These are phyloP conservation scores for Melanchra persicariae DNA, from an alignment of 2,888 invertebrate species.

Conservation along the genomic window DNA sequence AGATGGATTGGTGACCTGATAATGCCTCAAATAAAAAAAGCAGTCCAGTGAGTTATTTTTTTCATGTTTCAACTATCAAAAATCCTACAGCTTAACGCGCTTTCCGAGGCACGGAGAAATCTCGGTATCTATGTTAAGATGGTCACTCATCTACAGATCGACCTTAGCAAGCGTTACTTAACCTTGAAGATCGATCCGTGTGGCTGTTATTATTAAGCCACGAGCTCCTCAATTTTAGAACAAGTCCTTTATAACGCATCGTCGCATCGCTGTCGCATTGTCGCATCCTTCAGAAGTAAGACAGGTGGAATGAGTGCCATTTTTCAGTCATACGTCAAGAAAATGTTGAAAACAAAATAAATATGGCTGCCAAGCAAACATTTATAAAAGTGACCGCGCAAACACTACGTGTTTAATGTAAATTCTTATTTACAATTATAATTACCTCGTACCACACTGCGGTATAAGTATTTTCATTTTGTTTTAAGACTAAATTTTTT, in stretches of 20 bases:
- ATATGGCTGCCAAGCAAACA: slow-evolving; percentile 8
- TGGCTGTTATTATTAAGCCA: too few relatives aligned
- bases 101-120: neutral
- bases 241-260: neutral
- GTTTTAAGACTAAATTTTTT: slow-evolving; percentile 1
- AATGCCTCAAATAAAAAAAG: too few relatives aligned
- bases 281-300: neutral
- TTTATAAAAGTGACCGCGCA: slow-evolving; percentile 3
- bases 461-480: slow-evolving; percentile 19
- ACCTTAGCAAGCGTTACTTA: too few relatives aligned
- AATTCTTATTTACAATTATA: slow-evolving; percentile 47
- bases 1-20: neutral
- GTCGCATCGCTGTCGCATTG: neutral
- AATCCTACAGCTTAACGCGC: too few relatives aligned
- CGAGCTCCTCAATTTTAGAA: too few relatives aligned
- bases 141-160: too few relatives aligned
- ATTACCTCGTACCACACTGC: slow-evolving; percentile 10
- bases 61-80: too few relatives aligned
- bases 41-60: too few relatives aligned
- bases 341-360: slow-evolving; percentile 20
- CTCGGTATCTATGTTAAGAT: neutral
- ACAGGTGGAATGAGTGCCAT: neutral
- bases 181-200: too few relatives aligned
- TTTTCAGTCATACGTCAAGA: neutral
- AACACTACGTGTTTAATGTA: slow-evolving; percentile 31